Conservation (phyloP, 1,140 invertebrate species). For the Venustaconcha ellipsiformis region DNA sequence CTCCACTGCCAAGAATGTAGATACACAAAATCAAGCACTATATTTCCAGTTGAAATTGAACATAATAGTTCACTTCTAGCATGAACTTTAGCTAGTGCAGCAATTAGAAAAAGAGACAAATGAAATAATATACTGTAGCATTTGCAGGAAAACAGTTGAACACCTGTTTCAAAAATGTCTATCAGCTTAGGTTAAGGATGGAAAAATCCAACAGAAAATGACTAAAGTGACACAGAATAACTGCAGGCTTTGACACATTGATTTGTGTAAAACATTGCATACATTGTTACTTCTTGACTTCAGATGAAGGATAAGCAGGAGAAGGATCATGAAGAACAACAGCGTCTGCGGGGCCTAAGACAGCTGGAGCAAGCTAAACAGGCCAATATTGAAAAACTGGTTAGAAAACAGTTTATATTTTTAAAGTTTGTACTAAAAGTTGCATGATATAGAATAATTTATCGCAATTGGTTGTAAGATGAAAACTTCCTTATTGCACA, state of each 20-base stretch:
- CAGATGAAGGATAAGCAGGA: conserved; percentile 65
- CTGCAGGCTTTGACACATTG: background rate
- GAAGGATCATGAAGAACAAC: conserved; percentile 59
- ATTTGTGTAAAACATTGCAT: background rate
- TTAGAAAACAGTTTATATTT: conserved; percentile 30
- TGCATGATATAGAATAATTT: no score
- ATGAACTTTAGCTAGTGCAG: no score
- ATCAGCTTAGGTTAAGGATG: background rate
- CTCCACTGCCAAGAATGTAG: no score
- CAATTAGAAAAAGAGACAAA: background rate
- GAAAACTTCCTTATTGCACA: no score
- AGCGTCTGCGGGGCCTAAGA: conserved; percentile 60
- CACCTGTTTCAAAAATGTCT: background rate
- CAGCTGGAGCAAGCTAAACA: conserved; percentile 65
- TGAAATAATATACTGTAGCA: background rate
- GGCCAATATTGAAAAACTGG: conserved; percentile 66
- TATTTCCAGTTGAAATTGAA: no score
- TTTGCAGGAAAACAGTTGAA: background rate
- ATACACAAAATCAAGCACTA: no score
- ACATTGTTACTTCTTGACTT: conserved; percentile 11
- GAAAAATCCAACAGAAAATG: background rate
- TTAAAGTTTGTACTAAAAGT: no score
- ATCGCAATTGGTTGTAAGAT: no score
- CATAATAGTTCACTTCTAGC: no score
- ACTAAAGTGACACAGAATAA: background rate